Evolutionary conservation across 2,888 invertebrate genomes (phyloP), one percentile per base, ranked within the genome.

Genomic region (Gandaritis pyraliata): DNA sequence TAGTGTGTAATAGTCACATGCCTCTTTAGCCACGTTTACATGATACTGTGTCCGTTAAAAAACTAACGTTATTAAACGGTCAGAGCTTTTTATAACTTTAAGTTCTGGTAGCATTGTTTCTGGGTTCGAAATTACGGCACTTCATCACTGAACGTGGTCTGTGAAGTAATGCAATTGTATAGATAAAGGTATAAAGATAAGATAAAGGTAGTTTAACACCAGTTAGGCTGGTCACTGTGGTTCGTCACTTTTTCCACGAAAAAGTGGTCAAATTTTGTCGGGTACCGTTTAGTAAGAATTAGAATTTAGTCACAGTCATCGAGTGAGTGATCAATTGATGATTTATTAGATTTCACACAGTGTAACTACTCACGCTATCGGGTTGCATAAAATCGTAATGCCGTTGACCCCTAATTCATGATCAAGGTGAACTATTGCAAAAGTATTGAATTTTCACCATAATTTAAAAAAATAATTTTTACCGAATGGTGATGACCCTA

Each of bases 271-370:
- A n/a, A n/a, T n/a, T 33, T 8, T 33, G 33, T 33, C 10, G 33
- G 33, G 1, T 8, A 33, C 33, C 33, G 33, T 33, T 33, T 33
- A 7, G 10, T 49, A 15, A 16, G 36, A 49, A 36, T 0, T 13
- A 15, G 4, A 36, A 16, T 18, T 46, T 46, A 18, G 55, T 47
- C 47, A 47, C 39, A 47, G 38, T 29, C 11, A 23, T 23, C 23
- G 23, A 23, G 23, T 23, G 23, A 29, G 36, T 47, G 29, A 38
- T 23, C 11, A 23, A 13, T 38, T 23, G 38, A 55, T 38, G 38
- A 47, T 33, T 41, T 39, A 52, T 53, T 47, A 52, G 51, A 58
- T 59, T 48, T 52, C 41, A 41, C 52, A 18, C 41, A 47, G 45
- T 55, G 47, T 47, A 7, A 3, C 7, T 2, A 16, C 8, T 39